Percentiles rank a stretch among this genome's conserved stretches.
These are phyloP conservation scores for Ascidia mentula DNA, from an alignment of 23 tunicate species.

Conservation along the genomic window DNA sequence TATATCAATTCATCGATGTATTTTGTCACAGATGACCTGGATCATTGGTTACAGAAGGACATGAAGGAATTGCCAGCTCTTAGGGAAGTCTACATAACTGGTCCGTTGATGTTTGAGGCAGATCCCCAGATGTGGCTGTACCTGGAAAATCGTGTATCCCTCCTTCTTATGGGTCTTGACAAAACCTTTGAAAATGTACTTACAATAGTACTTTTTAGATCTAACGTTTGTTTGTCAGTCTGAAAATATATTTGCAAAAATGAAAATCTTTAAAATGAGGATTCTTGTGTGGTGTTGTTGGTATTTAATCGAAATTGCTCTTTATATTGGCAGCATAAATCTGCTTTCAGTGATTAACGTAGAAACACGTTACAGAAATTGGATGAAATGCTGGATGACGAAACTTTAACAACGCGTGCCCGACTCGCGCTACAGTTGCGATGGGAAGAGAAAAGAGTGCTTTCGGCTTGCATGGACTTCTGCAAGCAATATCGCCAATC, in stretches of 20 bases:
- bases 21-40: slow-evolving; percentile 39
- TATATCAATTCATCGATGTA: background rate
- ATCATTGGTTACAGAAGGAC: slow-evolving; percentile 53
- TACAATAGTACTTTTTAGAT: too few species aligned
- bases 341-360: too few species aligned
- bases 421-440: slow-evolving; percentile 22
- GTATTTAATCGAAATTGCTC: too few species aligned
- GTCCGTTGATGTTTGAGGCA: slow-evolving; percentile 11
- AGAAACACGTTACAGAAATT: slow-evolving; percentile 15
- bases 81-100: slow-evolving; percentile 32
- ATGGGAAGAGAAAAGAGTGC: slow-evolving; percentile 21
- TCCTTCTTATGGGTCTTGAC: slow-evolving; percentile 40
- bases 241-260: too few species aligned
- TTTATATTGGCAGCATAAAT: too few species aligned
- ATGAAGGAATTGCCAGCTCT: slow-evolving; percentile 28
- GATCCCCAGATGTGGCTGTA: slow-evolving; percentile 67
- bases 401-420: slow-evolving; percentile 1
- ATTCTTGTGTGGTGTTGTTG: too few species aligned
- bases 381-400: slow-evolving; percentile 15
- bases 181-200: slow-evolving; percentile 29
- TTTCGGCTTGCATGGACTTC: slow-evolving; percentile 19
- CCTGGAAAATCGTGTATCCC: slow-evolving; percentile 59
- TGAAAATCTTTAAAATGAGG: too few species aligned
- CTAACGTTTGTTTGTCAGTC: too few species aligned
- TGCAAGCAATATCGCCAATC: slow-evolving; percentile 15